A percentile compares a stretch with the other conserved stretches of the same genome.
Conservation (phyloP, 1,140 invertebrate species). For the Lamellibrachia luymesi region DNA sequence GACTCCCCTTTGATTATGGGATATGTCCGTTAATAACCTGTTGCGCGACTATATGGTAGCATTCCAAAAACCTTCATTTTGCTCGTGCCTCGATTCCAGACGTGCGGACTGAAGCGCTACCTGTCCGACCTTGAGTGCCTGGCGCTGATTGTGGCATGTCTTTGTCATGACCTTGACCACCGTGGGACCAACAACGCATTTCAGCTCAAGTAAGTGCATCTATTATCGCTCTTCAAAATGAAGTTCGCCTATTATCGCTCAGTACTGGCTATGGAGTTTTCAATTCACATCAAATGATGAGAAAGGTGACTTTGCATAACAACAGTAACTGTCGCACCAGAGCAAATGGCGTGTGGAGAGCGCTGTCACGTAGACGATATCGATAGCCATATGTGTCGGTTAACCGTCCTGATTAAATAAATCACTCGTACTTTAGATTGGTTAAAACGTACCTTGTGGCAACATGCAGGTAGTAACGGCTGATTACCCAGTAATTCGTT, state of each 20-base stretch:
- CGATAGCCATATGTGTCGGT: no score
- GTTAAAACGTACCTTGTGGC: no score
- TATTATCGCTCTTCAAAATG: neutral
- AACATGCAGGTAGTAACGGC: no score
- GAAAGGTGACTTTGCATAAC: neutral
- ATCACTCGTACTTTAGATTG: no score
- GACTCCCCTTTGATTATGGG: no score
- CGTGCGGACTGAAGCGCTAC: conserved; percentile 63
- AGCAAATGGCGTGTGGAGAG: no score
- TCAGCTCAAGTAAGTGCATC: conserved; percentile 63
- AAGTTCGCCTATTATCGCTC: neutral
- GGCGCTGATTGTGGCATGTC: conserved; percentile 50
- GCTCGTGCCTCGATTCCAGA: conserved; percentile 31
- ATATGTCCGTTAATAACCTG: no score
- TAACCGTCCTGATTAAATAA: no score
- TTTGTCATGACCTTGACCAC: conserved; percentile 51
- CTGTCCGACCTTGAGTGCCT: conserved; percentile 54
- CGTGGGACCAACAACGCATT: conserved; percentile 60
- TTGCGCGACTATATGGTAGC: no score
- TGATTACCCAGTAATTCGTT: no score
- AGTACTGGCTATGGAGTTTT: neutral
- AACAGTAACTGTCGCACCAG: neutral
- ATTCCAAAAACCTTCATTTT: neutral
- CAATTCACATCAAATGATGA: neutral
- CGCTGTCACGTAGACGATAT: no score